A percentile compares a stretch with the other conserved stretches of the same genome.
Conservation (phyloP, 1,140 invertebrate genomes). For the Contarinia nasturtii region DNA sequence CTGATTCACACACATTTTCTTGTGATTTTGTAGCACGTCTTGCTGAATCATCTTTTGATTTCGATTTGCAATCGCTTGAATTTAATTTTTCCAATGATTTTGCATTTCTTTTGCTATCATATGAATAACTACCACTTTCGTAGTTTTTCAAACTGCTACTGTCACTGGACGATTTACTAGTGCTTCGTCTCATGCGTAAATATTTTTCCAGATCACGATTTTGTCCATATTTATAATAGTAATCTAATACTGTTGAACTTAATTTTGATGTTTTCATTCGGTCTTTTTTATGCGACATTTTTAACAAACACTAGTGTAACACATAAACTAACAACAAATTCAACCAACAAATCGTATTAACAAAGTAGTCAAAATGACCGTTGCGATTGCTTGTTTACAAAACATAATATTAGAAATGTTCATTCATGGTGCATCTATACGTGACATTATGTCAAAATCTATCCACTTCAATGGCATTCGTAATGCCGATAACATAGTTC, state of each 20-base stretch:
- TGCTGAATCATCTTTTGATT: background rate
- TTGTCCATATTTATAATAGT: background rate
- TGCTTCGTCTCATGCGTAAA: background rate
- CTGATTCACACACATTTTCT: background rate
- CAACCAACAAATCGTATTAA: background rate
- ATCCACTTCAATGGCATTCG: no score
- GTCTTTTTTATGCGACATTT: background rate
- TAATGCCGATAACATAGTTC: no score
- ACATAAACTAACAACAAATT: background rate
- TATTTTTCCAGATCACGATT: conserved; percentile 1
- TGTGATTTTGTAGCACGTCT: background rate
- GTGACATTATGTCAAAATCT: no score
- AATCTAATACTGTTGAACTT: background rate
- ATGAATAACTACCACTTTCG: background rate
- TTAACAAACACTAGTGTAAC: background rate
- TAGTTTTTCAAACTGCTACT: background rate
- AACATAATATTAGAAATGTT: no score
- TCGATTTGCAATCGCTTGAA: background rate
- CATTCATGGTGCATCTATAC: no score
- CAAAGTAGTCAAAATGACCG: no score
- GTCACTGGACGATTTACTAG: background rate
- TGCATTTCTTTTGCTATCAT: background rate
- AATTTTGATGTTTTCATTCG: background rate
- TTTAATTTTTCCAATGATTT: conserved; percentile 1
- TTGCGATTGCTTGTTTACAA: no score